Base-by-base conservation (phyloP, 2,113 vertebrate species). In the Urocynchramus pylzowi region DNA sequence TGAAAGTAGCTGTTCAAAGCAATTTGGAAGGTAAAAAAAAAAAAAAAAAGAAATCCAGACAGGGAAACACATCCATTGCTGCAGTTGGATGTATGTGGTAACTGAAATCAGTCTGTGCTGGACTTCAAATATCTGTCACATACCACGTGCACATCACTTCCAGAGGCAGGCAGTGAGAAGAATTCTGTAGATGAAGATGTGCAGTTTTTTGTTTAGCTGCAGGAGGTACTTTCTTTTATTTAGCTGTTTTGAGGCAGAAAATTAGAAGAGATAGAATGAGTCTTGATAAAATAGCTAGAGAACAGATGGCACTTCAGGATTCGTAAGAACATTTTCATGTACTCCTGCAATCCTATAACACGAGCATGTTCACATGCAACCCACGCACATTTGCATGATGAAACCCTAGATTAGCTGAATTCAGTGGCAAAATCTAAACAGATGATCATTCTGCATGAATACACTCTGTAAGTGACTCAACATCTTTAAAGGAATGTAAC, bases 241-340 rank as follows among this genome's bases (percentile, higher is more conserved):
- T 82, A 28, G 4, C 41, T 87, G 30, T 47, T 88, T 63, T 75
- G 87, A 91, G 74, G 69, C 45, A 53, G 91, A 63, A 74, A 93
- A 90, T 84, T 30, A 60, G 41, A 74, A 75, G 64, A 70, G 60
- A 27, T 28, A 75, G 68, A 64, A 56, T 27, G 44, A 91, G 37
- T 53, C 76, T 75, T 71, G 52, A 86, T 73, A 61, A 89, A 84
- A 64, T 11, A 88, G 60, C 69, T 84, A 30, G 76, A 56, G 88
- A 86, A 70, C 93, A 92, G 93, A 94, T 96, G 96, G 90, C 45
- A 64, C 52, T 57, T 41, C 0, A 67, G 67, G 79, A 81, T 77
- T 83, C 41, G 21, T 59, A n/a, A 21, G 83, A 91, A 86, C 73
- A 63, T 86, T 86, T 77, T 42, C 41, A 7, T 71, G 79, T 84